phyloP scores from a whole-genome alignment of 2,888 invertebrate genomes.

The Cerceris rybyensis region DNA sequence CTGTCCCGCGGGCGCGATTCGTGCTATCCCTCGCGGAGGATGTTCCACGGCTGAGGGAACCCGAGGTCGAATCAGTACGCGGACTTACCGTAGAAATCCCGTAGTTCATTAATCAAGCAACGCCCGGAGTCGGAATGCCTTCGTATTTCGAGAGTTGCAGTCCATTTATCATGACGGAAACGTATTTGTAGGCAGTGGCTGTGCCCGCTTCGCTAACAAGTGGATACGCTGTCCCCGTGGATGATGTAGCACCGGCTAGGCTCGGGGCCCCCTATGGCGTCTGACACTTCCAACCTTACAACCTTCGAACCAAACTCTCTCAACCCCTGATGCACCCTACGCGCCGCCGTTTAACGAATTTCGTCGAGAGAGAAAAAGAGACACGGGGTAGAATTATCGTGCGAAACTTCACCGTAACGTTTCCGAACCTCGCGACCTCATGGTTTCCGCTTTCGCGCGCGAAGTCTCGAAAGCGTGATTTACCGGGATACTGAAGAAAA shows the following conservation, averaged over 20 bases:
- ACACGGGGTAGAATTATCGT: constrained; percentile 26
- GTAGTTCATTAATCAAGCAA: constrained; percentile 80
- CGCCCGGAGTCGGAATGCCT: constrained; percentile 79
- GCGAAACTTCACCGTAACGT: background rate
- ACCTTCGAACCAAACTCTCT: constrained; percentile 68
- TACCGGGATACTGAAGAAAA: constrained; percentile 4
- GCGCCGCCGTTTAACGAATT: constrained; percentile 57
- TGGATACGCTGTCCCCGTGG: constrained; percentile 80
- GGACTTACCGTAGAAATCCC: constrained; percentile 72
- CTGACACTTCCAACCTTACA: constrained; percentile 80
- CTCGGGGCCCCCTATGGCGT: constrained; percentile 78
- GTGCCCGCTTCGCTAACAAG: constrained; percentile 79
- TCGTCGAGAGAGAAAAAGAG: constrained; percentile 34
- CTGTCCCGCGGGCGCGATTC: constrained; percentile 12
- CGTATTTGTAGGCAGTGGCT: constrained; percentile 80
- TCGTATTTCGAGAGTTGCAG: constrained; percentile 80
- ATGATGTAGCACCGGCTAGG: constrained; percentile 80
- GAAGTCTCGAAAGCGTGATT: constrained; percentile 34
- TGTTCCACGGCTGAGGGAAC: constrained; percentile 35
- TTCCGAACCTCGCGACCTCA: background rate
- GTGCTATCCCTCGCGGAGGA: constrained; percentile 19
- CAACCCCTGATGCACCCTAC: constrained; percentile 45
- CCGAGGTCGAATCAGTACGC: constrained; percentile 59
- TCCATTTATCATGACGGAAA: constrained; percentile 79
- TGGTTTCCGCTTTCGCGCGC: background rate